Evolutionary conservation across 2,113 vertebrate species (phyloP).

Genomic region (Cyprinodon brontotheroides): DNA sequence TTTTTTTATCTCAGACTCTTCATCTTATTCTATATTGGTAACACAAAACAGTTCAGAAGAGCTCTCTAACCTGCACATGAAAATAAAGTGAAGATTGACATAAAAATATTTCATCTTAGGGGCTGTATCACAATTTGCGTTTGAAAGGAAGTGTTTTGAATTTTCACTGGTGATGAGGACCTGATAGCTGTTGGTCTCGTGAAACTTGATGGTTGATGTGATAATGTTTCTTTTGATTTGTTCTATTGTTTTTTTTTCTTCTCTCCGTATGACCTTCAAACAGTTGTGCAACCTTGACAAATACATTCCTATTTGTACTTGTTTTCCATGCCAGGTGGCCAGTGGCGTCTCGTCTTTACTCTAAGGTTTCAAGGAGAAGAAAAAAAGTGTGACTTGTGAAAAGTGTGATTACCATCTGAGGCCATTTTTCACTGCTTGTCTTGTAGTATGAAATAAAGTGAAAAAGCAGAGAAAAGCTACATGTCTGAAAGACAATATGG

Average conservation of each 20-base stretch:
- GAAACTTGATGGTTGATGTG: conserved; percentile 38
- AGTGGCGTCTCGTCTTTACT: conserved; percentile 45
- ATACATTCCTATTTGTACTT: conserved; percentile 71
- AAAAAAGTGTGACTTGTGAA: conserved; percentile 39
- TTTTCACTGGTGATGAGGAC: conserved; percentile 34
- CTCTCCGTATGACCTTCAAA: conserved; percentile 40
- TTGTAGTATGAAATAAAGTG: conserved; percentile 36
- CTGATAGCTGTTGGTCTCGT: conserved; percentile 49
- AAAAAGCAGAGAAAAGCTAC: conserved; percentile 32
- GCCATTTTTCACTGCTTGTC: conserved; percentile 59
- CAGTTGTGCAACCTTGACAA: conserved; percentile 62
- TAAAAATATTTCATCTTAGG: conserved; percentile 45
- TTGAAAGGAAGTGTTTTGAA: conserved; percentile 30
- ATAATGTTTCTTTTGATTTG: conserved; percentile 24
- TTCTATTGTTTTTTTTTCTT: conserved; percentile 49
- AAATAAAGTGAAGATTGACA: conserved; percentile 60
- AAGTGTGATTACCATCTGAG: conserved; percentile 47
- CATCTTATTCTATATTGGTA: conserved; percentile 65
- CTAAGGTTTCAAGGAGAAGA: conserved; percentile 27
- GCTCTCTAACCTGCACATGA: conserved; percentile 56
- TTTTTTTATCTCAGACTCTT: conserved; percentile 72
- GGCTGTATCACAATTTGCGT: conserved; percentile 16
- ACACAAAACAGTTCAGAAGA: conserved; percentile 63
- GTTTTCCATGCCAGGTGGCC: conserved; percentile 55
- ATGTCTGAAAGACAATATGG: conserved; percentile 45